These are phyloP conservation scores for Patella pellucida DNA, from an alignment of 2,888 invertebrate genomes.

Conservation along the genomic window DNA sequence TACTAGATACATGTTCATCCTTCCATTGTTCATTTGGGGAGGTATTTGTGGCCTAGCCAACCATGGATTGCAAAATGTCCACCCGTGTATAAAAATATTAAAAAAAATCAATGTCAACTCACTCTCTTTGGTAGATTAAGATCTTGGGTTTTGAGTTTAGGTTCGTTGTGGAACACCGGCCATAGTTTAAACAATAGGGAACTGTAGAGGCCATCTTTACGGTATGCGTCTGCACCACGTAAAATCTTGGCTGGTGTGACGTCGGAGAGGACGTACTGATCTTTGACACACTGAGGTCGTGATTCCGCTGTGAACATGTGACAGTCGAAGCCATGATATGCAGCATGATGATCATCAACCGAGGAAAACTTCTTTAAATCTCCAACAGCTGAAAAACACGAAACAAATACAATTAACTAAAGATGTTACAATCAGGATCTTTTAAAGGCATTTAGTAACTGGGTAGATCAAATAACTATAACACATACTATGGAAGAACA, in stretches of 20 bases:
- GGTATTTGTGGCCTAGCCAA: no score
- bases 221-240: constrained; percentile 54
- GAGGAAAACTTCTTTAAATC: constrained; percentile 88
- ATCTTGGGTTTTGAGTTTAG: constrained; percentile 51
- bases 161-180: constrained; percentile 59
- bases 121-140: constrained; percentile 45
- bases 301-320: constrained; percentile 83
- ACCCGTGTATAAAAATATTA: not conserved
- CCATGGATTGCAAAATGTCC: no score
- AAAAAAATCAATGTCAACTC: not conserved
- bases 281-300: constrained; percentile 82
- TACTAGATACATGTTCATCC: no score
- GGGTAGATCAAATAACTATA: no score
- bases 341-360: constrained; percentile 75
- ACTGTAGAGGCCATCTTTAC: constrained; percentile 58
- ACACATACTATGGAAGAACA: no score
- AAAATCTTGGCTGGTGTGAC: constrained; percentile 58
- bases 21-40: no score
- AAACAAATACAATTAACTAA: constrained; percentile 10
- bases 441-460: no score
- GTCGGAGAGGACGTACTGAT: constrained; percentile 86
- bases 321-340: constrained; percentile 79
- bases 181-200: constrained; percentile 60
- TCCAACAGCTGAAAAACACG: constrained; percentile 86
- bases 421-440: no score